phyloP scores from a whole-genome alignment of 2,113 vertebrate species.

The Tursiops truncatus region DNA sequence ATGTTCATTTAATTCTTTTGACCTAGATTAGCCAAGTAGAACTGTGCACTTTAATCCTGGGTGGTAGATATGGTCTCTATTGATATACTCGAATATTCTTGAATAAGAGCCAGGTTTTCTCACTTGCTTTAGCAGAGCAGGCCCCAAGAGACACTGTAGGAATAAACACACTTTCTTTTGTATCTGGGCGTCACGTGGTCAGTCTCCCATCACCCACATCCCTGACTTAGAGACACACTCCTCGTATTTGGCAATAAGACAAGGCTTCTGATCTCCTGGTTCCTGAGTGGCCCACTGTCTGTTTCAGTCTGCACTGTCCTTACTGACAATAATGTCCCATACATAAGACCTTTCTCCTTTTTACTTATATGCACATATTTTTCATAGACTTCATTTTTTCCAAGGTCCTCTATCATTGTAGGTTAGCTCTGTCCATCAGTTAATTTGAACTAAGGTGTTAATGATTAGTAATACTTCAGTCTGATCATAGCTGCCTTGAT shows the following conservation, averaged over 20 bases:
- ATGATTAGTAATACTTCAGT: neutral
- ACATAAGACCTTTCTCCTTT: neutral
- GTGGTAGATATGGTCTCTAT: neutral
- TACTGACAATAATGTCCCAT: neutral
- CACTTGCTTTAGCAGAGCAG: neutral
- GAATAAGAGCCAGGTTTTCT: neutral
- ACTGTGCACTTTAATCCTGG: neutral
- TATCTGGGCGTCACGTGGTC: neutral
- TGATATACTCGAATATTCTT: neutral
- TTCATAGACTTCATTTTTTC: neutral
- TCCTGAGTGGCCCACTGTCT: neutral
- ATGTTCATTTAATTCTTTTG: neutral
- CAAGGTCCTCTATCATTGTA: neutral
- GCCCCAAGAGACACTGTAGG: neutral
- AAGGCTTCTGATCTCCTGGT: neutral
- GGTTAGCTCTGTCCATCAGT: neutral
- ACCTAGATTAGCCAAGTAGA: neutral
- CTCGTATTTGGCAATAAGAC: neutral
- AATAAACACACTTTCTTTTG: neutral
- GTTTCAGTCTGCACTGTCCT: neutral
- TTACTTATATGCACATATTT: neutral
- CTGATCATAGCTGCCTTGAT: neutral
- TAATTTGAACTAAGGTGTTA: neutral
- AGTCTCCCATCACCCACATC: neutral
- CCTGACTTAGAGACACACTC: neutral